Evolutionary conservation across 2,888 invertebrate species (phyloP), one percentile per base, ranked within the genome.

Genomic region (Eupithecia dodoneata): DNA sequence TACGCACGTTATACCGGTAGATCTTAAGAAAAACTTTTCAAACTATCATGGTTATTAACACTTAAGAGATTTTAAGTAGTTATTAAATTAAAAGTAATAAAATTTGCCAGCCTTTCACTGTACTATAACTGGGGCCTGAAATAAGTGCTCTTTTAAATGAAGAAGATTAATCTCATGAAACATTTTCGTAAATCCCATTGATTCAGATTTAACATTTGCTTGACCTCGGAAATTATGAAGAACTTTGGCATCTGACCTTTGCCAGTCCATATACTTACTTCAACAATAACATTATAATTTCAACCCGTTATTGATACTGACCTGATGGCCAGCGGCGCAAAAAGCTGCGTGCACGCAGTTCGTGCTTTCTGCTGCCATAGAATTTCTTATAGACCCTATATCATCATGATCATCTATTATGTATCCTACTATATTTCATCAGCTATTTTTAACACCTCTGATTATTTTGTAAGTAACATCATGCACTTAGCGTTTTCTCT

Each of bases 301-400:
- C 72, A 78, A 80, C 78, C 82, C 77, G 82, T 81, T 79, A 80
- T 77, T 80, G 82, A 79, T 76, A 81, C 65, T 80, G 82, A 82
- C 81, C 82, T 74, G 76, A 78, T 73, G 74, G 80, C 82, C 78
- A 79, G 80, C 74, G 80, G 80, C 75, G 78, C 80, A 79, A 81
- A 81, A 80, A 81, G 80, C 81, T 80, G 80, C 81, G 80, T 81
- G 80, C 77, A 70, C 75, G 79, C 78, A 67, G 76, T 74, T 80
- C 82, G 76, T 80, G 80, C 66, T 76, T 79, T 15, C 66, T 45
- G 47, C 44, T 76, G 71, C 69, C 76, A 72, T 70, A 81, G 65
- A 75, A 45, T 70, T 47, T 70, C 18, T 5, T 45, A 70, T 45
- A 18, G 67, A n/a, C n/a, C 12, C n/a, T n/a, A 10, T 18, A 69